phyloP scores from a whole-genome alignment of 2,888 invertebrate genomes.

The Rhopalosiphum nymphaeae region DNA sequence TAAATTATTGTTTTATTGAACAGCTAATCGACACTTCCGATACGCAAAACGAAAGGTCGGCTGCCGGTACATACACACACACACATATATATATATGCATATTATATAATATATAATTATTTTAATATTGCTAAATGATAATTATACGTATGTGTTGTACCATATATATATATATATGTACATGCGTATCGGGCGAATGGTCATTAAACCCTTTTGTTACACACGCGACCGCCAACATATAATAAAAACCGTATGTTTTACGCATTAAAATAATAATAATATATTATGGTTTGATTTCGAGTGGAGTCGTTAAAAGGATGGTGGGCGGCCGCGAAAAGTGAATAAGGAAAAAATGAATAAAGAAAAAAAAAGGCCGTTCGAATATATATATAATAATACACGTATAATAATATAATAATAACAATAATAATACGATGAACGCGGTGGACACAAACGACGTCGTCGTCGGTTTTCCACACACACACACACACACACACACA shows the following conservation, averaged over 20 bases:
- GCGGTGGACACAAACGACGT: not conserved
- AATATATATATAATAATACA: no score
- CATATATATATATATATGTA: not conserved
- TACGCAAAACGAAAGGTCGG: not conserved
- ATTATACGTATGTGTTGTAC: not conserved
- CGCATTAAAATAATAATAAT: slow-evolving; percentile 17
- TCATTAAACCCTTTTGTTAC: slow-evolving; percentile 32
- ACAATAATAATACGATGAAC: slow-evolving; percentile 4
- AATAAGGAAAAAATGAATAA: not conserved
- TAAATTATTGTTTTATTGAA: slow-evolving; percentile 1
- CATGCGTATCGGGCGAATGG: not conserved
- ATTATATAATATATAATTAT: not conserved
- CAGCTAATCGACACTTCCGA: slow-evolving; percentile 13
- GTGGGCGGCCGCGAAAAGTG: slow-evolving; percentile 5
- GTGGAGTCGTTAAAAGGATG: slow-evolving; percentile 54
- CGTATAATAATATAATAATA: not conserved
- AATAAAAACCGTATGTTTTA: not conserved
- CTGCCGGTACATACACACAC: not conserved
- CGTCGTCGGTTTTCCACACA: not conserved
- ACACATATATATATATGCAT: not conserved
- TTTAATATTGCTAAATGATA: not conserved
- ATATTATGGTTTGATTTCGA: slow-evolving; percentile 25
- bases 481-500: no score
- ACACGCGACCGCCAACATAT: not conserved
- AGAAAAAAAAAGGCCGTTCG: not conserved